Percentiles rank a stretch among this genome's conserved stretches.
Evolutionary conservation across 1,140 invertebrate genomes (phyloP).

Genomic region (Drosophila lini): DNA sequence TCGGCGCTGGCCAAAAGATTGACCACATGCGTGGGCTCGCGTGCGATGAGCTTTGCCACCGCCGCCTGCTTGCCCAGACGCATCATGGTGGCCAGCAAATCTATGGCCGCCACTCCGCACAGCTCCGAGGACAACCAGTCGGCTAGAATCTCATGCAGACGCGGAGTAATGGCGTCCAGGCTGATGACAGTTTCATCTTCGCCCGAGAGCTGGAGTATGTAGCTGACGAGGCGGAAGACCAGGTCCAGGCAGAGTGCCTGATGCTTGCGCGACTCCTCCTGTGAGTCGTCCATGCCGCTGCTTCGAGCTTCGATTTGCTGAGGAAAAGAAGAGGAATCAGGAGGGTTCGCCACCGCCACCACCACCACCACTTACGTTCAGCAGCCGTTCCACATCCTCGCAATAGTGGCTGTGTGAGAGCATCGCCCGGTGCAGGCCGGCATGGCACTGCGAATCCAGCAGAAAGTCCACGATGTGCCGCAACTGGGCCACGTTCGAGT

Average conservation of each 20-base stretch:
- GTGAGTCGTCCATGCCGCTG: constrained; percentile 59
- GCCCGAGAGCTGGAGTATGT: constrained; percentile 60
- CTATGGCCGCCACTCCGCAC: constrained; percentile 67
- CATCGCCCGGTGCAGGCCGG: constrained; percentile 70
- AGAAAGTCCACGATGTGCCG: constrained; percentile 86
- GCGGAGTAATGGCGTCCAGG: constrained; percentile 67
- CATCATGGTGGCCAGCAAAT: constrained; percentile 59
- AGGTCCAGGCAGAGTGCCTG: constrained; percentile 64
- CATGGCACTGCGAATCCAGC: constrained; percentile 64
- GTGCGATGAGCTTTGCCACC: constrained; percentile 58
- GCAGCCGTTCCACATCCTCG: constrained; percentile 70
- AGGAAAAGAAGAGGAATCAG: not conserved
- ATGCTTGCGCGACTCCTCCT: constrained; percentile 84
- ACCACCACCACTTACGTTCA: constrained; percentile 56
- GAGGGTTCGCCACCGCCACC: not conserved
- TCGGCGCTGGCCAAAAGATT: constrained; percentile 64
- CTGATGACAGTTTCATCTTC: constrained; percentile 59
- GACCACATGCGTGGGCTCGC: constrained; percentile 59
- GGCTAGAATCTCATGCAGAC: constrained; percentile 66
- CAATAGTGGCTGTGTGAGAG: constrained; percentile 66
- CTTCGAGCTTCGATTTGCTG: constrained; percentile 66
- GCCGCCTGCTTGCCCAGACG: constrained; percentile 49
- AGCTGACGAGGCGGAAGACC: constrained; percentile 61
- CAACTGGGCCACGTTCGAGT: constrained; percentile 85
- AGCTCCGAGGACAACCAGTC: constrained; percentile 69